Evolutionary conservation across 2,888 invertebrate genomes (phyloP), one percentile per base, ranked within the genome.

Genomic region (Ypsolopha sequella): DNA sequence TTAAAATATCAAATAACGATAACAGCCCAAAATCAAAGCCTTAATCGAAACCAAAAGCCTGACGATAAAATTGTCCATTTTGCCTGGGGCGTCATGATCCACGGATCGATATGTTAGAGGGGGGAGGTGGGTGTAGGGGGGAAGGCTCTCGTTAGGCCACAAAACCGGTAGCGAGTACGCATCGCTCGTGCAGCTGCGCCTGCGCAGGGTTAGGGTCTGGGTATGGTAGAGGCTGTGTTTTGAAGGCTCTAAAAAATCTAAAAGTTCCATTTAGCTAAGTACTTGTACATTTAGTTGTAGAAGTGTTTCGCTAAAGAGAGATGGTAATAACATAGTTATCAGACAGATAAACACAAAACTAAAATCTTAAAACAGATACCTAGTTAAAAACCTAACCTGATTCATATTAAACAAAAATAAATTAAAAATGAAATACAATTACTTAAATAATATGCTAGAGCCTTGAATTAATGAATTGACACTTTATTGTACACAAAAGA

Each of bases 101-200:
- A 45, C 50, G 46, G 38, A 41, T 39, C 52, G 51, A 52, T 50
- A 49, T 13, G 36, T 45, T 24, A 24, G 9, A 39, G 49, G 33
- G 36, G 43, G 24, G 36, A 36, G 44, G 63, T 60, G 59, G 60
- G 59, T 64, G 72, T 6, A 10, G 52, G 62, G 63, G 60, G 60
- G 60, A 58, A 64, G 72, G 65, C 70, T 69, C 75, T 79, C 79
- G 79, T 80, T 73, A 79, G 74, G 80, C 48, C 73, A 76, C 73
- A 80, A 74, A 85, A 85, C 85, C 84, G 85, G 85, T 85, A 85
- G 85, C 84, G 70, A 69, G 62, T 75, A 76, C 76, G 76, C 78
- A 73, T 77, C 77, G 73, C 51, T 50, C 24, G 39, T 61, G 76
- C 84, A 84, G 84, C 84, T 84, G 84, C 82, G 81, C 76, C 58